Base-by-base conservation (phyloP, 2,113 vertebrate species). In the Melanerpes formicivorus region DNA sequence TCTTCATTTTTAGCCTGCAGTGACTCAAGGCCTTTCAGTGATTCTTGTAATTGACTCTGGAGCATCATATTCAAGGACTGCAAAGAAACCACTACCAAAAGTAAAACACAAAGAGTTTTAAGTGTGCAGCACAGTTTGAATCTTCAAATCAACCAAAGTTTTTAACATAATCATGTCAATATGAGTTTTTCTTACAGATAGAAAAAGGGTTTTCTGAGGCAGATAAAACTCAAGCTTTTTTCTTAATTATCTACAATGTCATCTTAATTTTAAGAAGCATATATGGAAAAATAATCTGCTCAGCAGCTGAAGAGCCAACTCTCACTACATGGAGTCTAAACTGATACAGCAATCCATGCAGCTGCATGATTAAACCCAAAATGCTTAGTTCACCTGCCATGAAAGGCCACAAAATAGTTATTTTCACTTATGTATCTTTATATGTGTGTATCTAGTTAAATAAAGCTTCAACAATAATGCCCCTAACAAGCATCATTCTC, bases 1-100 rank as follows among this genome's bases (percentile, higher is more conserved):
- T 98, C 98, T 79, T 98, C 87, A 48, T 98, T 98, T 96, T 98
- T 98, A 34, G 90, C 96, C 88, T 98, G 98, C 58, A 99, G 96
- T 15, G 97, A 97, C 82, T 98, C 98, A 69, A 98, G 97, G 18
- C 96, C 97, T 92, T 95, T 97, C 58, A 98, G 93, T 6, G 97
- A 97, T 16, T 97, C 96, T 4, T 93, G 80, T 80, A 99, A 94
- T 56, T 99, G 98, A 86, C 95, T 97, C 83, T 99, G 98, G 52
- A 99, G 97, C 30, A 96, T 87, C 54, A 95, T 80, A 55, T 98
- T 98, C 95, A 98, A 90, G 46, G 97, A 98, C 60, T 98, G 98
- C 75, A 98, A 94, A 40, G 98, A 97, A 90, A 97, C 91, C 69
- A 98, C 98, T 98, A 79, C 14, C 77, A 95, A 46, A 92, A 93